These are phyloP conservation scores for Schizothorax lantsangensis DNA, from an alignment of 2,797 vertebrate genomes.

Conservation along the genomic window DNA sequence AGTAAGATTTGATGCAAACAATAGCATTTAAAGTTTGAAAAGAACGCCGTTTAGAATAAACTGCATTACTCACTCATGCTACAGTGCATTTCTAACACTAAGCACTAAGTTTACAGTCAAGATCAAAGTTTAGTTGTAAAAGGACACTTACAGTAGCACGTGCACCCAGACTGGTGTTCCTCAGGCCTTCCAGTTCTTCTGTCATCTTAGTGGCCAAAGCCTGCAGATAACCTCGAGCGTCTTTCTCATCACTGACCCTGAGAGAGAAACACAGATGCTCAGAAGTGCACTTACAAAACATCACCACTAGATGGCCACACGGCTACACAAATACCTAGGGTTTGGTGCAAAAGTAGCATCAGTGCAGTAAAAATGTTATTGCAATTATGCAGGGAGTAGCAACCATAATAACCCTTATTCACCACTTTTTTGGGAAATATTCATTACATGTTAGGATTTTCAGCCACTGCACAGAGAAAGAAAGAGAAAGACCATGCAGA, in stretches of 20 bases:
- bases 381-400: neutral
- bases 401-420: neutral
- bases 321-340: neutral
- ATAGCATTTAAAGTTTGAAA: neutral
- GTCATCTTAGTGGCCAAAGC: constrained; percentile 99
- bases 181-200: constrained; percentile 93
- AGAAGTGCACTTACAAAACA: neutral
- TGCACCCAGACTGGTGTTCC: constrained; percentile 91
- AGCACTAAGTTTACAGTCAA: neutral
- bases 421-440: neutral
- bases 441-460: neutral
- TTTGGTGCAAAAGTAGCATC: neutral
- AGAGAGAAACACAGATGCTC: neutral
- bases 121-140: neutral
- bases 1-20: neutral
- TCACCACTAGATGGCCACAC: constrained; percentile 24
- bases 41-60: neutral
- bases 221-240: constrained; percentile 96
- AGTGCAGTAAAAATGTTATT: no score
- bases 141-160: constrained; percentile 87
- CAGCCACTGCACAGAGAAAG: neutral
- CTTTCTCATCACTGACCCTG: constrained; percentile 99
- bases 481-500: neutral
- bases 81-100: neutral
- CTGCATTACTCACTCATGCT: neutral